Conservation (phyloP, 2,888 invertebrate species). For the Chymomyza procnemis region DNA sequence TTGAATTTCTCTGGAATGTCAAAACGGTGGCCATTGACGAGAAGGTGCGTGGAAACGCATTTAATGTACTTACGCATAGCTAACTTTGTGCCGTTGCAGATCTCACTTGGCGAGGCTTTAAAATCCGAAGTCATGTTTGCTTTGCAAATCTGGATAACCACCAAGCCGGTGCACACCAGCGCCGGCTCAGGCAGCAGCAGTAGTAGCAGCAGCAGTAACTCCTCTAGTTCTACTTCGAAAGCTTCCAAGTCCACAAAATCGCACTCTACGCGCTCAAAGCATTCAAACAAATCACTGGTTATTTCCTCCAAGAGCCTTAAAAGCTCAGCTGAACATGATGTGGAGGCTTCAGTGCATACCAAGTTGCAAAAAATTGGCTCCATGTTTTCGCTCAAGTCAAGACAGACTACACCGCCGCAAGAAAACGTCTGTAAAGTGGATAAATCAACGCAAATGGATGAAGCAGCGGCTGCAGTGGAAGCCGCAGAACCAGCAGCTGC, state of each 20-base stretch:
- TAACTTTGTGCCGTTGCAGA: conserved; percentile 78
- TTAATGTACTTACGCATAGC: background rate
- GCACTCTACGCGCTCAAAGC: conserved; percentile 55
- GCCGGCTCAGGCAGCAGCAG: conserved; percentile 56
- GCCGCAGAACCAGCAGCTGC: conserved; percentile 20
- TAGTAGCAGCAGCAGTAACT: too few relatives aligned
- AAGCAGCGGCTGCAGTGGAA: conserved; percentile 12
- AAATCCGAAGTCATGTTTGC: conserved; percentile 86
- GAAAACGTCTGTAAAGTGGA: conserved; percentile 55
- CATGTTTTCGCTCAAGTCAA: conserved; percentile 75
- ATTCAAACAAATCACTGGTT: conserved; percentile 66
- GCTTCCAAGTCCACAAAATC: conserved; percentile 58
- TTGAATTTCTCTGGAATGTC: conserved; percentile 92
- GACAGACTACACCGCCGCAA: conserved; percentile 42
- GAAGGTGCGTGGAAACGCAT: conserved; percentile 81
- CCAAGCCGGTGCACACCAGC: conserved; percentile 83
- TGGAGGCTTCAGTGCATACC: conserved; percentile 65
- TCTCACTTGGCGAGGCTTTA: conserved; percentile 84
- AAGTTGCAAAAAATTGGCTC: conserved; percentile 75
- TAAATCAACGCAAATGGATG: conserved; percentile 57
- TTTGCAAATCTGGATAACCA: conserved; percentile 85
- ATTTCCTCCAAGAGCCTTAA: conserved; percentile 67
- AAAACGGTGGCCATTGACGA: conserved; percentile 87
- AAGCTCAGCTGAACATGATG: conserved; percentile 59
- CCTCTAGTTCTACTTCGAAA: conserved; percentile 45